Conservation (phyloP, 2,888 invertebrate genomes). For the Drosophila setosimentum region DNA sequence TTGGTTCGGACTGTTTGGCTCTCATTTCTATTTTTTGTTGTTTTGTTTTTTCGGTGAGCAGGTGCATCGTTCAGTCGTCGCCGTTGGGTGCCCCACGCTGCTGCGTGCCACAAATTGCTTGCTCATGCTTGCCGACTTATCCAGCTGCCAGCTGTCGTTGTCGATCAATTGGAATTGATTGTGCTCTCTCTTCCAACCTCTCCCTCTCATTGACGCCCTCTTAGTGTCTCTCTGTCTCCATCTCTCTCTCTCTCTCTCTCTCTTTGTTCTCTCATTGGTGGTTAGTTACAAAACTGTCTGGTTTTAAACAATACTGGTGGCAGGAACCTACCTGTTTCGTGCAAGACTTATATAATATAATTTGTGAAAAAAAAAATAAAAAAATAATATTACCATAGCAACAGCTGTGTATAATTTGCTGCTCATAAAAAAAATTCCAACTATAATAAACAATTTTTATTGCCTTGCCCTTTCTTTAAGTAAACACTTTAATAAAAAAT, state of each 20-base stretch:
- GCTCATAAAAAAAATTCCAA: neutral
- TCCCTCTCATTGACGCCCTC: neutral
- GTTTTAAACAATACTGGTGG: conserved; percentile 1
- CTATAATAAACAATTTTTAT: conserved; percentile 1
- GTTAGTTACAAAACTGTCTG: conserved; percentile 30
- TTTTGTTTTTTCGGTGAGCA: conserved; percentile 35
- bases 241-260: neutral
- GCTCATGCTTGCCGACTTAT: conserved; percentile 59
- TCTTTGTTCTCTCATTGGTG: conserved; percentile 28
- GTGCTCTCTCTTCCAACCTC: conserved; percentile 6
- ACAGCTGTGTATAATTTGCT: conserved; percentile 9
- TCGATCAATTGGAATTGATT: conserved; percentile 63
- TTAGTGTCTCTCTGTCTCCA: neutral
- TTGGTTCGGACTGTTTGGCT: conserved; percentile 8
- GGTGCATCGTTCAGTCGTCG: conserved; percentile 59
- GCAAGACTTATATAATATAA: conserved; percentile 16
- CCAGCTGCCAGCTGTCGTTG: conserved; percentile 59
- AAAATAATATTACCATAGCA: neutral
- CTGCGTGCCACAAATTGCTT: conserved; percentile 72
- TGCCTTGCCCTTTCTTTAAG: neutral
- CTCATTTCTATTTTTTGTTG: neutral
- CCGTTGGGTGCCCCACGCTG: conserved; percentile 55
- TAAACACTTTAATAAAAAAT: neutral
- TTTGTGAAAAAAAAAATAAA: conserved; percentile 4
- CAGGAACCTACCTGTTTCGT: conserved; percentile 25